These are phyloP conservation scores for Cricetomys ansorgei DNA, from an alignment of 2,113 vertebrate species.

Conservation along the genomic window DNA sequence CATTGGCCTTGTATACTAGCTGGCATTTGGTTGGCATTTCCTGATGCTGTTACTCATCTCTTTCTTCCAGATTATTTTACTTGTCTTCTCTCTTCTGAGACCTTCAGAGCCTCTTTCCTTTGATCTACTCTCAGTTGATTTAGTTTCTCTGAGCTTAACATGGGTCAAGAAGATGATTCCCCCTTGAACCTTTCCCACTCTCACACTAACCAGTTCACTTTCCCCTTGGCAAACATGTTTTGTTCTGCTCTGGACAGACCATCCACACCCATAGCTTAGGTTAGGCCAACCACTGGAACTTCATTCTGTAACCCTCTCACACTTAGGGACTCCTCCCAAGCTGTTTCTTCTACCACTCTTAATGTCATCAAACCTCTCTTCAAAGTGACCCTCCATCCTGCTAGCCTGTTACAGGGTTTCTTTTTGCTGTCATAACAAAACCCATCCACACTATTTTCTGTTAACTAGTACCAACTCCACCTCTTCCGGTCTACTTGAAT, in stretches of 20 bases:
- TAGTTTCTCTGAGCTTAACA: not conserved
- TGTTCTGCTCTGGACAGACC: not conserved
- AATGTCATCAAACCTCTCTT: not conserved
- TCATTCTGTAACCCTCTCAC: not conserved
- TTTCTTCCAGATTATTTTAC: not conserved
- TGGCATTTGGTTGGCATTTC: not conserved
- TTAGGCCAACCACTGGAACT: not conserved
- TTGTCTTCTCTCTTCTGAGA: not conserved
- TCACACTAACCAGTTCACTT: accelerated
- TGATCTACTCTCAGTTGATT: not conserved
- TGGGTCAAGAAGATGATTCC: not conserved
- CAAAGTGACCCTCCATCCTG: not conserved
- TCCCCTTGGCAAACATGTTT: not conserved
- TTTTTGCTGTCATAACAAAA: not conserved
- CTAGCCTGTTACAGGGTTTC: not conserved
- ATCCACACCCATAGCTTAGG: not conserved
- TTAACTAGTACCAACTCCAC: not conserved
- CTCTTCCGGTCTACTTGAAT: not conserved
- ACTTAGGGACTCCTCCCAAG: not conserved
- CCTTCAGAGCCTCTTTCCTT: not conserved
- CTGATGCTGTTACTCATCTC: not conserved
- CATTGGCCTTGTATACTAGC: not conserved
- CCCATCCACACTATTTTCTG: not conserved
- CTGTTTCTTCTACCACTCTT: not conserved
- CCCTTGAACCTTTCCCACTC: accelerated